These are phyloP conservation scores for Prinia subflava DNA, from an alignment of 2,113 vertebrate genomes.

Conservation along the genomic window DNA sequence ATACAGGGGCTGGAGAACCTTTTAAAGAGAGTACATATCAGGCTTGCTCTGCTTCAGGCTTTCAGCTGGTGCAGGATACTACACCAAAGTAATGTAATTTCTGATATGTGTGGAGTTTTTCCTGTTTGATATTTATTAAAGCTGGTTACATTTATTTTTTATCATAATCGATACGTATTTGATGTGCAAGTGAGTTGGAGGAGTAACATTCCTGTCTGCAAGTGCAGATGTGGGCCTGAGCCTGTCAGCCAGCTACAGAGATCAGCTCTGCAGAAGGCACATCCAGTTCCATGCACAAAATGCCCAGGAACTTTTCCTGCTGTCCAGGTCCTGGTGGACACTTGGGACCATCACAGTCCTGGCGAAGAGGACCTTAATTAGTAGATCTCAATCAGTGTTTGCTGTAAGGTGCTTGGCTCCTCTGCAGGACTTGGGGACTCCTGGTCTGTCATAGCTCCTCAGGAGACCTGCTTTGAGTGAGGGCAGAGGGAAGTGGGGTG, in stretches of 20 bases:
- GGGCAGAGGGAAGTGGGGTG: not conserved
- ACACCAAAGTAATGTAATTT: not conserved
- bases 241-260: not conserved
- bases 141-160: not conserved
- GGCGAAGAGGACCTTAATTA: not conserved
- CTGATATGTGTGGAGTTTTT: not conserved
- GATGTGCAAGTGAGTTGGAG: not conserved
- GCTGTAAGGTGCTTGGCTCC: not conserved
- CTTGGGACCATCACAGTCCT: not conserved
- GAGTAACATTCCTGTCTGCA: not conserved
- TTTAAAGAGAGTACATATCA: not conserved
- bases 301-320: not conserved
- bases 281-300: not conserved
- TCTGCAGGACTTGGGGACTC: not conserved
- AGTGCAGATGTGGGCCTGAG: not conserved
- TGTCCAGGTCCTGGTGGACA: rapidly evolving
- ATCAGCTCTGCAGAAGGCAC: not conserved
- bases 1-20: rapidly evolving
- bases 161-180: not conserved
- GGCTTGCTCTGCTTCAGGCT: not conserved
- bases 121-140: not conserved
- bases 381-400: not conserved
- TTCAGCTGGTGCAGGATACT: not conserved
- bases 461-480: no score
- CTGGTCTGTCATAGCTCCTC: not conserved